Base-by-base conservation (phyloP, 2,888 invertebrate genomes). In the Elmis aenea region DNA sequence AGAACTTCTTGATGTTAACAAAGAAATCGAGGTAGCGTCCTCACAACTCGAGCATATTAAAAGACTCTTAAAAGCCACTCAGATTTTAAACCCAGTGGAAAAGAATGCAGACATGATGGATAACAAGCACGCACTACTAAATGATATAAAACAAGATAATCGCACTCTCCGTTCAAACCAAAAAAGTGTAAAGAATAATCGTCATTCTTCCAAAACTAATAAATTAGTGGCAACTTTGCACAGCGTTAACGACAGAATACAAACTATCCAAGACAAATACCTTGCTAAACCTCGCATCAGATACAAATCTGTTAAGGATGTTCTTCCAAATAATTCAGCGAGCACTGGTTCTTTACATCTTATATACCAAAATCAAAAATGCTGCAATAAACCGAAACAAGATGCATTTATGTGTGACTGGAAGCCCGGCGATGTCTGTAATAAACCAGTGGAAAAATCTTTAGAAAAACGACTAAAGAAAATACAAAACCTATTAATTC, bases 211-310 rank as follows among this genome's bases (percentile, higher is more conserved):
- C n/a, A n/a, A n/a, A n/a, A n/a, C n/a, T n/a, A 55, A 47, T 14
- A 56, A 50, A 24, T 46, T 59, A 18, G 30, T 55, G 20, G 26
- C 46, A 6, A 57, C 56, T 10, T 31, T 61, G 15, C 49, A 50
- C 10, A 42, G 45, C 3, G 43, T 61, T 28, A 52, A 58, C 26
- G 37, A 51, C 11, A 51, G 54, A 15, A 43, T 62, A 11, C 48
- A 55, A 26, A 42, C 45, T 12, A 52, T 62, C 42, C 59, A 59
- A 31, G 49, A 57, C 5, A 59, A 61, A 37, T 51, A 50, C 25
- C 52, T 54, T 30, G 41, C 28, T 10, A 42, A 47, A 21, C 38
- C 46, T 2, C 33, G 41, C 12, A 21, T 33, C 1, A 39, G 37
- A 13, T 54, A 47, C 16, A 48, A 40, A 39, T 43, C 48, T 3